Conservation (phyloP, 1,140 invertebrate genomes). For the Stegodyphus dumicola region DNA sequence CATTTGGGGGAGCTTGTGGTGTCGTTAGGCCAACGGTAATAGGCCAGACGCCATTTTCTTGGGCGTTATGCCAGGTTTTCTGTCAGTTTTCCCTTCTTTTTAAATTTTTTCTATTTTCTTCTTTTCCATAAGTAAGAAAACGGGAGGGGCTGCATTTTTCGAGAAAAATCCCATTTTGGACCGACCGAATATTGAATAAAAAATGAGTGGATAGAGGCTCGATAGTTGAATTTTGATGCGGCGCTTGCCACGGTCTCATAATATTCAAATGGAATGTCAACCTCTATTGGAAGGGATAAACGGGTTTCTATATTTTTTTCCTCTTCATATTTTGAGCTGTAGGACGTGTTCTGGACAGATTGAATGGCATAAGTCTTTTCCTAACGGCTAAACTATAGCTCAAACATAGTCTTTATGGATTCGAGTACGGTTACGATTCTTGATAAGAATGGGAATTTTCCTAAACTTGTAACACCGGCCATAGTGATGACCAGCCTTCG, state of each 20-base stretch:
- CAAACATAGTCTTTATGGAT: background rate
- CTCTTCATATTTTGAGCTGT: background rate
- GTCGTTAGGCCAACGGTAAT: conserved; percentile 57
- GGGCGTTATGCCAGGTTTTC: conserved; percentile 48
- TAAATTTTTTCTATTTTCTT: background rate
- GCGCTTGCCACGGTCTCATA: conserved; percentile 29
- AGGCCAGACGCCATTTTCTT: conserved; percentile 52
- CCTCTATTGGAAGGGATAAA: conserved; percentile 36
- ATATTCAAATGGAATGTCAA: conserved; percentile 55
- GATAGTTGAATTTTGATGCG: conserved; percentile 53
- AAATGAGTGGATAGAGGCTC: conserved; percentile 33
- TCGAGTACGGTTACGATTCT: background rate
- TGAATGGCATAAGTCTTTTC: conserved; percentile 34
- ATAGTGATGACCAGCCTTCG: no score
- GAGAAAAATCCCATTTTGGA: background rate
- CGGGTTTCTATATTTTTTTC: conserved; percentile 21
- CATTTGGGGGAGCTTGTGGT: conserved; percentile 53
- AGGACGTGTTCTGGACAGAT: conserved; percentile 14
- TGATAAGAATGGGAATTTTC: background rate
- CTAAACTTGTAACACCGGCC: no score
- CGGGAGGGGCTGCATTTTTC: background rate
- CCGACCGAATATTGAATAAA: conserved; percentile 57
- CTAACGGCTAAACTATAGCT: conserved; percentile 23
- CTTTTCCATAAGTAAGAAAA: background rate
- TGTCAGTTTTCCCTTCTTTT: conserved; percentile 26